phyloP scores from a whole-genome alignment of 1,140 invertebrate genomes.

The Druon quercuslanigerum region DNA sequence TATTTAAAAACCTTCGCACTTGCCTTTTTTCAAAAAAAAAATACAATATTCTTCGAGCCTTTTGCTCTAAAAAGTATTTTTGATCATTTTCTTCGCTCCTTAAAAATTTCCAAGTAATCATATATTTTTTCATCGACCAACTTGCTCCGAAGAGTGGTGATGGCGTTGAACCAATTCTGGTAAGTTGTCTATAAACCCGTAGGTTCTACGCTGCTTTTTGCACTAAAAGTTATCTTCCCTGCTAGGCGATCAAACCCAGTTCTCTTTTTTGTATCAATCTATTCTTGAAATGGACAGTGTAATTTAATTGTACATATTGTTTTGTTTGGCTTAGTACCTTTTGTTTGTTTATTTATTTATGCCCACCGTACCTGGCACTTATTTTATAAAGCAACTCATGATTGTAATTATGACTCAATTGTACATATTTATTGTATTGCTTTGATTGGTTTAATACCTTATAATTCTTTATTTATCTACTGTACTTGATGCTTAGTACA shows the following conservation, averaged over 20 bases:
- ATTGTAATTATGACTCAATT: conserved; percentile 34
- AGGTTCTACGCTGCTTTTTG: conserved; percentile 48
- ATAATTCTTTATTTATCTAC: not conserved
- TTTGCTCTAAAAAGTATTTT: too few species aligned
- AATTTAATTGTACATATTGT: conserved; percentile 41
- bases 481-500: not conserved
- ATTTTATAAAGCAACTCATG: too few species aligned
- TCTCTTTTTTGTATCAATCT: not conserved
- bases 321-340: conserved; percentile 18
- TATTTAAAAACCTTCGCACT: too few species aligned
- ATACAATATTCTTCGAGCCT: too few species aligned
- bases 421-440: conserved; percentile 33
- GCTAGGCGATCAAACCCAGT: not conserved
- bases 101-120: conserved; percentile 71
- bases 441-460: conserved; percentile 21
- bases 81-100: conserved; percentile 17
- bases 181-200: conserved; percentile 80
- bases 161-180: conserved; percentile 95
- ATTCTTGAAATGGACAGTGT: conserved; percentile 16
- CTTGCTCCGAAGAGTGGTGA: conserved; percentile 88
- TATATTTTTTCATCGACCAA: conserved; percentile 73
- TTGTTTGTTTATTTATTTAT: conserved; percentile 30
- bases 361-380: conserved; percentile 34
- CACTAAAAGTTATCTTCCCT: conserved; percentile 38
- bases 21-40: too few species aligned